These are phyloP conservation scores for Ellobius talpinus DNA, from an alignment of 2,113 vertebrate species.

Conservation along the genomic window DNA sequence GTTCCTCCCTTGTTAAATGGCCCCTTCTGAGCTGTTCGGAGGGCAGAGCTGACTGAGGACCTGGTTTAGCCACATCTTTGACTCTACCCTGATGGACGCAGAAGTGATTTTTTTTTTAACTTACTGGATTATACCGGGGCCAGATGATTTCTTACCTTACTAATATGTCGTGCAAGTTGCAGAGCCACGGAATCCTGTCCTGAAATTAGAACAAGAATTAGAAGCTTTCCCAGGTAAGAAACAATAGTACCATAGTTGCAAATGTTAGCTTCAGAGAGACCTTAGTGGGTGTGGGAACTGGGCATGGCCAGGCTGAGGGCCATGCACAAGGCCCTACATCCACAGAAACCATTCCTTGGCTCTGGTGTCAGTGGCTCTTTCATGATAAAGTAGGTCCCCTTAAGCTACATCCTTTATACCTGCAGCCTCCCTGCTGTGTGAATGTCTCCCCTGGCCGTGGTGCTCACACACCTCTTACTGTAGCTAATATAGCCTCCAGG, in stretches of 20 bases:
- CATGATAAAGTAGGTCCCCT: neutral
- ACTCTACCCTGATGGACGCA: neutral
- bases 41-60: neutral
- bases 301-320: neutral
- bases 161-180: constrained; percentile 90
- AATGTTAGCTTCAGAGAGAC: neutral
- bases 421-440: neutral
- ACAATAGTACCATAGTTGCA: neutral
- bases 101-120: neutral
- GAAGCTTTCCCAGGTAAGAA: constrained; percentile 14
- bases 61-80: neutral
- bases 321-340: neutral
- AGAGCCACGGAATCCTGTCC: constrained; percentile 96
- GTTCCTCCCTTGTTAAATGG: neutral
- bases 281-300: neutral
- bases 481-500: too few relatives aligned
- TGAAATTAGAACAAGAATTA: constrained; percentile 83
- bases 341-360: neutral
- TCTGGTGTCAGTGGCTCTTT: neutral
- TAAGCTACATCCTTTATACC: neutral
- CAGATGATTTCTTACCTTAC: constrained; percentile 87
- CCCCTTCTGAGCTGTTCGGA: neutral
- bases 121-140: neutral
- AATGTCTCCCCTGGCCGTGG: neutral
- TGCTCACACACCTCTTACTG: neutral